Evolutionary conservation across 2,113 vertebrate species (phyloP).

Genomic region (Anguilla japonica): DNA sequence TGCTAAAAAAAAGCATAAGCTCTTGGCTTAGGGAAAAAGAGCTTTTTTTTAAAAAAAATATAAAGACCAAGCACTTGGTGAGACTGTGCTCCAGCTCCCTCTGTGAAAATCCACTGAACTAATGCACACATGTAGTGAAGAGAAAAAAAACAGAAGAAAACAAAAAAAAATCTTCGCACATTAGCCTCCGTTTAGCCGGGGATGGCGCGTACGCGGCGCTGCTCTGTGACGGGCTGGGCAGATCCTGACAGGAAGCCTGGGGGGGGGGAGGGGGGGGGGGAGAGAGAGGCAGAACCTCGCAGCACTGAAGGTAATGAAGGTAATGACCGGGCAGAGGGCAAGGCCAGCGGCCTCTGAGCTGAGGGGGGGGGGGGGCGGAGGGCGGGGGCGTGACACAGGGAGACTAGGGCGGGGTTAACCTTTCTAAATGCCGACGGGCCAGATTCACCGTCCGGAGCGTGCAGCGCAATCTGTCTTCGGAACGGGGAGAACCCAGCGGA

Average conservation of each 20-base stretch:
- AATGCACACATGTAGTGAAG: not conserved
- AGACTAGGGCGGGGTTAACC: slow-evolving; percentile 46
- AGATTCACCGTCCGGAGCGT: slow-evolving; percentile 47
- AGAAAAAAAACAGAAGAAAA: too few relatives aligned
- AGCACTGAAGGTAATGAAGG: not conserved
- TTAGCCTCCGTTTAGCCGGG: too few relatives aligned
- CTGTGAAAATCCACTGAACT: not conserved
- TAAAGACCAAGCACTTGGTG: not conserved
- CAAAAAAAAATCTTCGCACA: not conserved
- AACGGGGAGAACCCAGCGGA: slow-evolving; percentile 4
- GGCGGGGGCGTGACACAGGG: not conserved
- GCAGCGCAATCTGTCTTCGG: slow-evolving; percentile 37
- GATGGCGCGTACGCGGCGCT: not conserved
- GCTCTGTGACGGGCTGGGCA: not conserved
- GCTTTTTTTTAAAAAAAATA: too few relatives aligned
- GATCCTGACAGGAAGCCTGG: not conserved
- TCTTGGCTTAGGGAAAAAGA: too few relatives aligned
- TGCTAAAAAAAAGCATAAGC: too few relatives aligned
- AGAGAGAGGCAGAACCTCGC: not conserved
- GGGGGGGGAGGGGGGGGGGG: not conserved
- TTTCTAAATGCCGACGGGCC: slow-evolving; percentile 60
- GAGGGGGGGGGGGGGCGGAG: not conserved
- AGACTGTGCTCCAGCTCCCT: not conserved
- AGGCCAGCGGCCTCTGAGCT: not conserved
- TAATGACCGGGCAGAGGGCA: not conserved